Base-by-base conservation (phyloP, 2,888 invertebrate species). In the Portevinia maculata region DNA sequence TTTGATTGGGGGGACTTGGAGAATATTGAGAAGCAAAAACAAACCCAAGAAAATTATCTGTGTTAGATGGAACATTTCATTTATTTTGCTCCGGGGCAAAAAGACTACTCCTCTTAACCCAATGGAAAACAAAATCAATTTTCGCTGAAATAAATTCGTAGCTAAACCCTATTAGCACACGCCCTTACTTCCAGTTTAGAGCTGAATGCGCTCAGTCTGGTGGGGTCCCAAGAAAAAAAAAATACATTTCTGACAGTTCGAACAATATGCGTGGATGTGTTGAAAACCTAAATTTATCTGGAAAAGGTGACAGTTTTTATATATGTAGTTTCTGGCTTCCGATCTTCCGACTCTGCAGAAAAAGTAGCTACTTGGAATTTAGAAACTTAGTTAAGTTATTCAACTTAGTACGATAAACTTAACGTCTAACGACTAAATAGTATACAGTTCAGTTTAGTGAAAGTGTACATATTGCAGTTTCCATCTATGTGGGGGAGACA, bases 401-500 rank as follows among this genome's bases (percentile, higher is more conserved):
- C 8, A 52, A 39, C 19, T 37, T 7, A 57, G 28, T 46, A 44
- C 21, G 21, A 28, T 34, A 17, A 24, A 48, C 13, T 28, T 34
- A 21, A 7, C n/a, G 55, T 32, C 13, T 11, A 19, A n/a, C 17
- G 3, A 32, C n/a, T 13, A 37, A 50, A 9, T 11, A 15, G n/a
- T 32, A 39, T 28, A 11, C 37, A 11, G 11, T 21, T 34, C 32
- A 39, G 28, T 32, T 24, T 28, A 59, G 59, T 57, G 41, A 78
- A 78, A 78, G 41, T n/a, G n/a, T 59, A 39, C n/a, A 48, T 13
- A 55, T 57, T 41, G 9, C 32, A 17, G 21, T 44, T 39, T 50
- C 21, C 11, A 32, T n/a, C 65, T 79, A 59, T 60, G 73, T 53
- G 65, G 79, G 79, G 79, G 79, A 79, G 65, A 65, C 34, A 65